These are phyloP conservation scores for Pteria penguin DNA, from an alignment of 2,888 invertebrate species.

Conservation along the genomic window DNA sequence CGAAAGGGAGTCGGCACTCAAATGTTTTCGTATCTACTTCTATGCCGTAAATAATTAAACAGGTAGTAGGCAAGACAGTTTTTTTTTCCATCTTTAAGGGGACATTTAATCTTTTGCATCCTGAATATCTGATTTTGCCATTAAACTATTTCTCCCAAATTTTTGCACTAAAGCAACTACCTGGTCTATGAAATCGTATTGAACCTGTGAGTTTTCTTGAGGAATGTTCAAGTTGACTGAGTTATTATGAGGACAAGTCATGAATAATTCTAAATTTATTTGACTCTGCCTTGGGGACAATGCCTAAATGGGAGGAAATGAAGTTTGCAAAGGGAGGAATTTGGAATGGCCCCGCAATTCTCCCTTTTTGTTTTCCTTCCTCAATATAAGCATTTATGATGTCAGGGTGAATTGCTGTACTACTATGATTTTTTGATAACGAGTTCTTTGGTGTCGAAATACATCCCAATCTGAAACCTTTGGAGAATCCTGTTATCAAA, in stretches of 20 bases:
- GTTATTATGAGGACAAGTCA: background rate
- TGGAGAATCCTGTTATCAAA: background rate
- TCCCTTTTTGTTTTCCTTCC: background rate
- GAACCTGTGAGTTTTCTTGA: background rate
- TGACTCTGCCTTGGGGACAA: background rate
- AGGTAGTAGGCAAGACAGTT: background rate
- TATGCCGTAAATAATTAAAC: background rate
- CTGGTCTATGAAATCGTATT: background rate
- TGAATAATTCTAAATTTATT: background rate
- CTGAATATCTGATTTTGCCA: background rate
- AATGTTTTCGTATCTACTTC: background rate
- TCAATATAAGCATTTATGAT: background rate
- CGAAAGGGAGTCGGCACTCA: background rate
- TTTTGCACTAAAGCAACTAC: background rate
- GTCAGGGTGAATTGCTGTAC: background rate
- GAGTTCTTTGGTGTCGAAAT: background rate
- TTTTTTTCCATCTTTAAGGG: constrained; percentile 6
- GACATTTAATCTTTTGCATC: background rate
- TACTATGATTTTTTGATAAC: background rate
- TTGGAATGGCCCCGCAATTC: constrained; percentile 2
- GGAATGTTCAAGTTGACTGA: background rate
- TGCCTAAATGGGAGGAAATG: background rate
- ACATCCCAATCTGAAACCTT: background rate
- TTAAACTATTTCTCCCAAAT: background rate
- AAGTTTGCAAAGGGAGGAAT: background rate